Evolutionary conservation across 1,140 invertebrate species (phyloP).

Genomic region (Paraescarpia echinospica): DNA sequence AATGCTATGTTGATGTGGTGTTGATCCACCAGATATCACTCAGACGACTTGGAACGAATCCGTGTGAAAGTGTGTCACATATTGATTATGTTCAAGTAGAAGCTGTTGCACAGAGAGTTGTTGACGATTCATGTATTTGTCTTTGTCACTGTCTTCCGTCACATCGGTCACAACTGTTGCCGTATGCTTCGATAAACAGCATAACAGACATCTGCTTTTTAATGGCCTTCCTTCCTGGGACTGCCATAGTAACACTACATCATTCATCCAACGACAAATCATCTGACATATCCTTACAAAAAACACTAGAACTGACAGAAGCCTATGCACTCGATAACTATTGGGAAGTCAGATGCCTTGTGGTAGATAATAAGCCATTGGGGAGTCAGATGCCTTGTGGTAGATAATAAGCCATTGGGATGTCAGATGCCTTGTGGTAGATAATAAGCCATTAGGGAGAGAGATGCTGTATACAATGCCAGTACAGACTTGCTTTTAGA

Average conservation of each 20-base stretch:
- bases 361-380: background rate
- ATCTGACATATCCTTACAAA: background rate
- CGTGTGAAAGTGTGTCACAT: background rate
- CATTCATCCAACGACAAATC: background rate
- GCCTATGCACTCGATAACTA: background rate
- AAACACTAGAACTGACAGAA: background rate
- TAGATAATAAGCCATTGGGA: background rate
- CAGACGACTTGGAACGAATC: background rate
- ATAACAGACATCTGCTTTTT: background rate
- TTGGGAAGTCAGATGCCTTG: background rate
- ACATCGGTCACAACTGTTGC: background rate
- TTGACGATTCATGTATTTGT: background rate
- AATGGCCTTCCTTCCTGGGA: background rate
- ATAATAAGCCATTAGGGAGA: background rate
- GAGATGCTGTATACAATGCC: no score
- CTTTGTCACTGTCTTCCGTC: background rate
- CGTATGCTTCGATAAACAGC: background rate
- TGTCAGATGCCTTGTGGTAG: background rate
- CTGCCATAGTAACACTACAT: background rate
- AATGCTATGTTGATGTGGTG: no score
- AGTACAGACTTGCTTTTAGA: no score
- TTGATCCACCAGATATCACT: no score
- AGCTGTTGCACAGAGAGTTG: background rate
- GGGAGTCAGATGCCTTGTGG: background rate
- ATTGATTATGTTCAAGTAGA: background rate